Base-by-base conservation (phyloP, 2,888 invertebrate species). In the Andrena camellia region DNA sequence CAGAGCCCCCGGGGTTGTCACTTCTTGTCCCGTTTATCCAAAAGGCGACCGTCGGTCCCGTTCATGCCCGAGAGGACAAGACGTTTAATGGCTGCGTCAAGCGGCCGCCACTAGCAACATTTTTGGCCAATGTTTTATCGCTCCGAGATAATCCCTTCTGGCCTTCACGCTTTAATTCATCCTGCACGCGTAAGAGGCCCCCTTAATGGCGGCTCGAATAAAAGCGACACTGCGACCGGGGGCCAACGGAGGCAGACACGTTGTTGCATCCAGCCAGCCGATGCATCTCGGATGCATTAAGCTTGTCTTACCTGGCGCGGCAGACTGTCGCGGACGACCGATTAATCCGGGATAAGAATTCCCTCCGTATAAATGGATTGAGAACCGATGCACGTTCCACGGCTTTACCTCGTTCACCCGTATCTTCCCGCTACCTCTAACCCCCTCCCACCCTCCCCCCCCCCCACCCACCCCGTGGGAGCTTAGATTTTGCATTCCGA, bases 291-390 rank as follows among this genome's bases (percentile, higher is more conserved):
- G 88, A 88, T 89, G 87, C 88, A 88, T 89, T 89, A 88, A 87
- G 87, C 89, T 86, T 85, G 88, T 87, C 89, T 86, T 84, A 81
- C 59, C 85, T 74, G 81, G 78, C 79, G 85, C 81, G 81, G 81
- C 48, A 84, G 75, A 83, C 86, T 86, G 84, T 89, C 85, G 81
- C 87, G 85, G 80, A 82, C 83, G 83, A 81, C 86, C 88, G 91
- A 90, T 91, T 91, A 90, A 91, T 91, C 86, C 88, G 78, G 89
- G 90, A 90, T 91, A 90, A 90, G 90, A 91, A 86, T 88, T 77
- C 84, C 72, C 78, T 66, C 63, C 78, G 79, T 81, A 84, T 86
- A 87, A 87, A 87, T 84, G 86, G 84, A 88, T 88, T 86, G 88
- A 88, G 88, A 88, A 88, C 72, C 86, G 84, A 88, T 78, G 78